These are phyloP conservation scores for Sminthurinus signatus DNA, from an alignment of 1,140 invertebrate genomes.

Conservation along the genomic window DNA sequence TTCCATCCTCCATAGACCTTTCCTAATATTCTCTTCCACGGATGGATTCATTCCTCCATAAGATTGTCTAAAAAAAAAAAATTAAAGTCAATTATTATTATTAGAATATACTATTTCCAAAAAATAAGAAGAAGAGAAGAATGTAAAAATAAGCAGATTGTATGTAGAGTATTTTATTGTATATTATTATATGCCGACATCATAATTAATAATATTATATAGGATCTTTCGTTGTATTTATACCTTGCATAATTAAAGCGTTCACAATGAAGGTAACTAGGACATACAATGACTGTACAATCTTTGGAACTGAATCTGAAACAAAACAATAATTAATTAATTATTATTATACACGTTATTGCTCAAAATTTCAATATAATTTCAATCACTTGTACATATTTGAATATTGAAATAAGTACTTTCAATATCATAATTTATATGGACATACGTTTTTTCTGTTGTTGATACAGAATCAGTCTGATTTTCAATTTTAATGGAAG, in stretches of 20 bases:
- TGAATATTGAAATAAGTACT: not conserved
- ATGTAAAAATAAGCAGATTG: too few species aligned
- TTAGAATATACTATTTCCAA: too few species aligned
- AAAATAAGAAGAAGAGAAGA: too few species aligned
- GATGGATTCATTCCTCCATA: slow-evolving; percentile 15
- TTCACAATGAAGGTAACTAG: slow-evolving; percentile 10
- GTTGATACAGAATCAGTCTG: not conserved
- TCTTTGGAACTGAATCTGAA: not conserved
- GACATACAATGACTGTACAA: not conserved
- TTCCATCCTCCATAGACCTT: slow-evolving; percentile 3
- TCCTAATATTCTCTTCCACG: slow-evolving; percentile 3
- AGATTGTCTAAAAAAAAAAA: too few species aligned
- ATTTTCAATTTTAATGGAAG: not conserved
- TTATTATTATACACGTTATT: too few species aligned
- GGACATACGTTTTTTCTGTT: not conserved
- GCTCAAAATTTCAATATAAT: too few species aligned
- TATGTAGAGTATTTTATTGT: too few species aligned
- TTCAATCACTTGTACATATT: too few species aligned
- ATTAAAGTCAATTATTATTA: too few species aligned
- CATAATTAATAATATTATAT: too few species aligned
- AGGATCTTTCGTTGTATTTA: too few species aligned
- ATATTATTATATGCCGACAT: too few species aligned
- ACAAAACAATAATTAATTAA: not conserved
- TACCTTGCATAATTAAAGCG: slow-evolving; percentile 1
- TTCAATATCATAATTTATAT: not conserved